Conservation (phyloP, 1,140 invertebrate genomes). For the Helicoverpa armigera region DNA sequence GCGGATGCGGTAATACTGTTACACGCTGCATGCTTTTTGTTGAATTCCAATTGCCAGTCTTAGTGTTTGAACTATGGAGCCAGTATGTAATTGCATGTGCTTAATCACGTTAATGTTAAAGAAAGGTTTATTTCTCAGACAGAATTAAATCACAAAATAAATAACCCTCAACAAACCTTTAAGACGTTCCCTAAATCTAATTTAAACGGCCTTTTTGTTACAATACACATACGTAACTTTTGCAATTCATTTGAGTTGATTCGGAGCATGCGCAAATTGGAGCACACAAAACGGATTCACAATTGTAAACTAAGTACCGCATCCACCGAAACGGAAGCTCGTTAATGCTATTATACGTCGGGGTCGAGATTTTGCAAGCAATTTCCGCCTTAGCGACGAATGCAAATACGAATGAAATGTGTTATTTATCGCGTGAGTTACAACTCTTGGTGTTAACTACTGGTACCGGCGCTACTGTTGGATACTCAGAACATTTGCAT, state of each 20-base stretch:
- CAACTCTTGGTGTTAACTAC: conserved; percentile 51
- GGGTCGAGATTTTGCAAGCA: conserved; percentile 77
- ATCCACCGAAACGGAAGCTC: conserved; percentile 46
- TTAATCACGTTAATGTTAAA: too few species aligned
- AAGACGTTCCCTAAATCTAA: too few species aligned
- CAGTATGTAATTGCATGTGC: neutral
- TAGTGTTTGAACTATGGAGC: neutral
- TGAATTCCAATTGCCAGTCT: neutral
- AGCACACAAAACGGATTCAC: conserved; percentile 4
- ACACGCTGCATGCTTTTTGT: neutral
- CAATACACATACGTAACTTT: too few species aligned
- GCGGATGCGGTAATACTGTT: conserved; percentile 36
- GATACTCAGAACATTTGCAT: conserved; percentile 50
- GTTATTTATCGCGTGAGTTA: conserved; percentile 75
- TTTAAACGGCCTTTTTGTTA: too few species aligned
- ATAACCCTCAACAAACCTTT: too few species aligned
- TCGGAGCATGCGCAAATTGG: neutral
- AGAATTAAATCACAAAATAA: too few species aligned
- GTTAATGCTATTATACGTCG: conserved; percentile 56
- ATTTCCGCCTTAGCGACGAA: conserved; percentile 79
- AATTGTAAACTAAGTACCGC: conserved; percentile 45
- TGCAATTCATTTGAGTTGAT: neutral
- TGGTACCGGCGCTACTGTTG: conserved; percentile 25
- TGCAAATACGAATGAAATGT: conserved; percentile 78
- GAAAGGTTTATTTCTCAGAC: too few species aligned